A percentile compares a stretch with the other conserved stretches of the same genome.
phyloP scores from a whole-genome alignment of 2,888 invertebrate genomes.

The Epinotia nisella region DNA sequence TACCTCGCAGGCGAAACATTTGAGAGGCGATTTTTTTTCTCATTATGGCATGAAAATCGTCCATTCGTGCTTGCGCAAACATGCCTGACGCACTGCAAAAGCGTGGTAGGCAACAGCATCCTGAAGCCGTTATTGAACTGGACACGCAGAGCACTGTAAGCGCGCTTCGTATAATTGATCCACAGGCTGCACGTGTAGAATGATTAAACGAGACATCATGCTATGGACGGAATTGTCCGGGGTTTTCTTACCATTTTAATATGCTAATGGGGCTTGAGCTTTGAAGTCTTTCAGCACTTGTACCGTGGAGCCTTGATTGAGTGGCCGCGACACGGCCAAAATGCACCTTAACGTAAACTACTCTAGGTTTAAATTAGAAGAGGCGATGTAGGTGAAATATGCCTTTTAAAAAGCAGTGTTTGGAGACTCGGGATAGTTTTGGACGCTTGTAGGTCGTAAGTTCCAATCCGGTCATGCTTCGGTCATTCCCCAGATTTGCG shows the following conservation, averaged over 20 bases:
- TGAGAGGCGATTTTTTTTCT: no score
- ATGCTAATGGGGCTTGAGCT: constrained; percentile 38
- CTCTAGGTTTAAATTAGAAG: background rate
- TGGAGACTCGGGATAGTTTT: background rate
- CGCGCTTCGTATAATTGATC: no score
- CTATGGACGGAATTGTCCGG: background rate
- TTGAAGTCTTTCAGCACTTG: constrained; percentile 29
- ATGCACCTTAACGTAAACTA: background rate
- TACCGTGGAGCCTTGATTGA: constrained; percentile 1
- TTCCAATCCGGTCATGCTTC: background rate
- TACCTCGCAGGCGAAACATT: no score
- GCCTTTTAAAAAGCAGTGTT: background rate
- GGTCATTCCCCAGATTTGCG: no score
- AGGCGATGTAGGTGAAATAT: background rate
- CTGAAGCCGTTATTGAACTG: no score
- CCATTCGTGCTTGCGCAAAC: no score
- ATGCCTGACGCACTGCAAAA: no score
- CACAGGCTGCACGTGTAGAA: no score
- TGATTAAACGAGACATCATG: background rate
- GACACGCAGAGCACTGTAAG: no score
- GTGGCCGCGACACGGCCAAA: background rate
- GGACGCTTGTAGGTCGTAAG: background rate
- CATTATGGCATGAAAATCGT: no score
- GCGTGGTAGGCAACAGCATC: no score
- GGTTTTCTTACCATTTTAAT: constrained; percentile 39